These are phyloP conservation scores for Rhodeus uyekii DNA, from an alignment of 2,797 vertebrate species.

Conservation along the genomic window DNA sequence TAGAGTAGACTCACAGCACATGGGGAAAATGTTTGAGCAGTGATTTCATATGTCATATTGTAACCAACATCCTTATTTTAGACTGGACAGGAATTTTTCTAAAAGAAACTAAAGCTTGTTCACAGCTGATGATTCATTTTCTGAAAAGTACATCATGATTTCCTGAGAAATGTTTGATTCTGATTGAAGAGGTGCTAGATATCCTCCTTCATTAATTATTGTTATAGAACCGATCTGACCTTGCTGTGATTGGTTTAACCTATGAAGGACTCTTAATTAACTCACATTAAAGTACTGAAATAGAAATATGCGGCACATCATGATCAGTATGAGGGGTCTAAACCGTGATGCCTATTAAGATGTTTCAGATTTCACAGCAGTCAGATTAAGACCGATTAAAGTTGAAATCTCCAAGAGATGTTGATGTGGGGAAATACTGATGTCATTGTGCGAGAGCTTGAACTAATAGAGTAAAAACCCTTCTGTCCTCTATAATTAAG, in stretches of 20 bases:
- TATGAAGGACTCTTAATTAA: conserved; percentile 1
- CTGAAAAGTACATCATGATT: conserved; percentile 9
- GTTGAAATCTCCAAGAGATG: not conserved
- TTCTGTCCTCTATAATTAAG: conserved; percentile 70
- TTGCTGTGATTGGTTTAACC: conserved; percentile 26
- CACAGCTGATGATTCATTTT: conserved; percentile 11
- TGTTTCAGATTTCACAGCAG: not conserved
- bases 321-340: not conserved
- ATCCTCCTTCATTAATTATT: not conserved
- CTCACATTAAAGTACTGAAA: not conserved
- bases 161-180: not conserved
- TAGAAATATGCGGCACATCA: not conserved
- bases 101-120: conserved; percentile 2
- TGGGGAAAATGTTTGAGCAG: conserved; percentile 8
- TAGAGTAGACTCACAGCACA: not conserved
- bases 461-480: conserved; percentile 53
- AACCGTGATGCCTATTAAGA: not conserved
- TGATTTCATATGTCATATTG: conserved; percentile 33
- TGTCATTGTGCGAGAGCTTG: conserved; percentile 44
- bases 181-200: not conserved
- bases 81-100: not conserved
- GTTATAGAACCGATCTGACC: conserved; percentile 8
- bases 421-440: not conserved
- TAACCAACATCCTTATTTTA: conserved; percentile 22
- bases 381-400: conserved; percentile 1